These are phyloP conservation scores for Apodemia zela DNA, from an alignment of 2,888 invertebrate genomes.

Conservation along the genomic window DNA sequence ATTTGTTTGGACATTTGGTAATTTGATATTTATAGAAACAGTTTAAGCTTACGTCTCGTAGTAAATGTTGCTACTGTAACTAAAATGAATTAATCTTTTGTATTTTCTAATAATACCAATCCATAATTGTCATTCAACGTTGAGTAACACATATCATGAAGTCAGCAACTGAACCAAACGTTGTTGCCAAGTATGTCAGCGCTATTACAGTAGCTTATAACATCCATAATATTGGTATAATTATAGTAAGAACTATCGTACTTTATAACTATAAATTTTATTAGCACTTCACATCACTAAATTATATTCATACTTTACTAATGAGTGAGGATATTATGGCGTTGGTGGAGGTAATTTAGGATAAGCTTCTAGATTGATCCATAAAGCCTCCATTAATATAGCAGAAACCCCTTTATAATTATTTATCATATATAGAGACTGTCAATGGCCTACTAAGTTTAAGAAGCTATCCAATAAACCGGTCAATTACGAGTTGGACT, in stretches of 20 bases:
- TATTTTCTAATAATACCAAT: no score
- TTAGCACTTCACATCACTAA: background rate
- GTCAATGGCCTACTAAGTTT: no score
- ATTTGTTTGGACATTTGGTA: no score
- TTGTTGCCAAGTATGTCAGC: background rate
- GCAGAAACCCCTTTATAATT: no score
- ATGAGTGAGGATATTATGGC: background rate
- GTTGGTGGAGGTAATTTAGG: background rate
- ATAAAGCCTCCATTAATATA: background rate
- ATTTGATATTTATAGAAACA: no score
- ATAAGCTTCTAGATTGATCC: background rate
- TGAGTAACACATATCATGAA: background rate
- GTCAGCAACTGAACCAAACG: background rate
- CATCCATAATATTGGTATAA: conserved; percentile 3
- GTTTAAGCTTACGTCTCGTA: no score
- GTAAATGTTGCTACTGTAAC: no score
- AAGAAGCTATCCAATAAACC: no score
- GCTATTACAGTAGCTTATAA: background rate
- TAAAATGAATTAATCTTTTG: no score
- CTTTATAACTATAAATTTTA: background rate
- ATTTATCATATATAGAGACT: no score
- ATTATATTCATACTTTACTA: background rate
- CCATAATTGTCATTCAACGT: no score
- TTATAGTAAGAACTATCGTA: background rate
- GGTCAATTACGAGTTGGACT: no score